These are phyloP conservation scores for Pachycephala philippinensis DNA, from an alignment of 2,113 vertebrate genomes.

Conservation along the genomic window DNA sequence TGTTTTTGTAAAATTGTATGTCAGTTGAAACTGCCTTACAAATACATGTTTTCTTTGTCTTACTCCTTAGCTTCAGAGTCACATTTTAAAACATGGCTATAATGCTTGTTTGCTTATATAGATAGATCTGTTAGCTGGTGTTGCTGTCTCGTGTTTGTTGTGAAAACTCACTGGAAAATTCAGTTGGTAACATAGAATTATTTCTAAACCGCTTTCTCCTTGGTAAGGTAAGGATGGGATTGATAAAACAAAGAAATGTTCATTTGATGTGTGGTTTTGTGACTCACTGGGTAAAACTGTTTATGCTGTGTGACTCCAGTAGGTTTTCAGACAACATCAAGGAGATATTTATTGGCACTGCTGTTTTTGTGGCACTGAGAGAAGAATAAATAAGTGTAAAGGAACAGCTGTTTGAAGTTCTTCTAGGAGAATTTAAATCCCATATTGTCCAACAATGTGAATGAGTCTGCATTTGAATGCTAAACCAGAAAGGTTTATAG, in stretches of 20 bases:
- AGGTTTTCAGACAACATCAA: neutral
- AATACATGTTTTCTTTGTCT: neutral
- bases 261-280: neutral
- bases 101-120: neutral
- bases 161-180: neutral
- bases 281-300: neutral
- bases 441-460: neutral
- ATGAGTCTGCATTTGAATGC: neutral
- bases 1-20: neutral
- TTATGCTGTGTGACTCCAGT: neutral
- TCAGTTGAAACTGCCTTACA: neutral
- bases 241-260: neutral
- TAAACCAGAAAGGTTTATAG: constrained; percentile 45
- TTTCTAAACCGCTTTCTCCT: neutral
- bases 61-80: neutral
- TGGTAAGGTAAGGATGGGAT: neutral
- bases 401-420: neutral
- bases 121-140: neutral
- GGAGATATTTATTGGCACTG: neutral
- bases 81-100: neutral
- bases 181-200: neutral
- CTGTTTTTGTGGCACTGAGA: neutral
- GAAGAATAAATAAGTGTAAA: constrained; percentile 1
- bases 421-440: constrained; percentile 10
- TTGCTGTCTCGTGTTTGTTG: neutral